Evolutionary conservation across 1,140 invertebrate genomes (phyloP).

Genomic region (Marisa cornuarietis): DNA sequence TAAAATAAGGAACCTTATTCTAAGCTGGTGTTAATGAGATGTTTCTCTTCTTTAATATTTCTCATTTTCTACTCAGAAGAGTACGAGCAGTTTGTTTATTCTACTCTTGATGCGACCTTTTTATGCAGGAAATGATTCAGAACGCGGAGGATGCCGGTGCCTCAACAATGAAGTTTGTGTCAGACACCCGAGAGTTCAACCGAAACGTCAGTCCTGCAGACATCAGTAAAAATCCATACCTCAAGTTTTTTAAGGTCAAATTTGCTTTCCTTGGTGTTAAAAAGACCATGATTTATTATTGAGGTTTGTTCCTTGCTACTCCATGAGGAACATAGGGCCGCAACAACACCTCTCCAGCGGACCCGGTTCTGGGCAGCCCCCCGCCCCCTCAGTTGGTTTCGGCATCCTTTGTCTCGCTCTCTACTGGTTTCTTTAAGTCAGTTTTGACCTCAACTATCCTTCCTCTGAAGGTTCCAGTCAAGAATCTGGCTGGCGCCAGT

Average conservation of each 20-base stretch:
- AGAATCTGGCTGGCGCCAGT: too few relatives aligned
- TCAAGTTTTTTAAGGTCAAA: conserved; percentile 21
- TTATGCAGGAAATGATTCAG: conserved; percentile 47
- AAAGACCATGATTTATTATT: too few relatives aligned
- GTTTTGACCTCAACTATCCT: too few relatives aligned
- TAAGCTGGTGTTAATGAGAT: neutral
- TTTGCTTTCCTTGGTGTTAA: neutral
- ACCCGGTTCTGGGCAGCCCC: too few relatives aligned
- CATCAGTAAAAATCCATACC: neutral
- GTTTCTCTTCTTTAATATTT: too few relatives aligned
- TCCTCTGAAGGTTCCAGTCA: too few relatives aligned
- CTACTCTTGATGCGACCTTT: too few relatives aligned
- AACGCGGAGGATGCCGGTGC: conserved; percentile 52
- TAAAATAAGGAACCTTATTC: neutral
- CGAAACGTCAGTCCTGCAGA: neutral
- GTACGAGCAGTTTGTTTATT: too few relatives aligned
- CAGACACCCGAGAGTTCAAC: conserved; percentile 66
- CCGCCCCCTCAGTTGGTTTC: too few relatives aligned
- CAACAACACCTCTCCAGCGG: too few relatives aligned
- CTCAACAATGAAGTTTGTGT: conserved; percentile 31
- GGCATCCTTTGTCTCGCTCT: neutral
- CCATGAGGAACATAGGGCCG: too few relatives aligned
- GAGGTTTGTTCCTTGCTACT: neutral
- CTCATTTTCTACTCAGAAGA: neutral
- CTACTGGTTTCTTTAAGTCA: too few relatives aligned